phyloP scores from a whole-genome alignment of 2,888 invertebrate genomes.

The Podotricha telesiphe region DNA sequence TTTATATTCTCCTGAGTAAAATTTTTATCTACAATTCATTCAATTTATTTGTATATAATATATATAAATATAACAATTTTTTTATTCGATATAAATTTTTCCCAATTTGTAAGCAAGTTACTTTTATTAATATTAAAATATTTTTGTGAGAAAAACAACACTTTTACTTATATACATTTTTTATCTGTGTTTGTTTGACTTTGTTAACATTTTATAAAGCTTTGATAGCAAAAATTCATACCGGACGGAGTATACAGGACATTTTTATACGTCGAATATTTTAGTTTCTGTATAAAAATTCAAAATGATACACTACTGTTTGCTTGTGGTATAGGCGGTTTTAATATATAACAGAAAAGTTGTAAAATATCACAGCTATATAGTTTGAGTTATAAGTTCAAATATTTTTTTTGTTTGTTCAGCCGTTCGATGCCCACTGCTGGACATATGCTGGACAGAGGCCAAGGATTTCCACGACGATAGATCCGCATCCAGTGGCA shows the following conservation, averaged over 20 bases:
- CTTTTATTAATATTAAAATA: constrained; percentile 3
- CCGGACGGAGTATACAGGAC: background rate
- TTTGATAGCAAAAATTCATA: constrained; percentile 12
- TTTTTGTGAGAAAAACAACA: background rate
- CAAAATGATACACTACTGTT: constrained; percentile 4
- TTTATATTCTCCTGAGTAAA: too few species aligned
- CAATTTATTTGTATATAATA: too few species aligned
- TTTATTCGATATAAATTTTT: too few species aligned
- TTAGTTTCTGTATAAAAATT: constrained; percentile 20
- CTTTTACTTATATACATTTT: constrained; percentile 4
- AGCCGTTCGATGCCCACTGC: too few species aligned
- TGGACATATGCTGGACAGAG: too few species aligned
- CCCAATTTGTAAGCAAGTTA: background rate
- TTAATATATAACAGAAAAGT: background rate
- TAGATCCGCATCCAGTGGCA: too few species aligned
- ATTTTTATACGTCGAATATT: constrained; percentile 11
- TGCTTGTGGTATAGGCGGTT: background rate
- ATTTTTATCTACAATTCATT: too few species aligned
- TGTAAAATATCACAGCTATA: background rate
- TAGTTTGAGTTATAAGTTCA: background rate
- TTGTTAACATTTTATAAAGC: constrained; percentile 12
- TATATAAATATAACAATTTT: too few species aligned
- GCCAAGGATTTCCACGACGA: too few species aligned
- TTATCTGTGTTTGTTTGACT: constrained; percentile 2
- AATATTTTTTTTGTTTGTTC: background rate